phyloP scores from a whole-genome alignment of 2,113 vertebrate species.

The Cynoglossus semilaevis region DNA sequence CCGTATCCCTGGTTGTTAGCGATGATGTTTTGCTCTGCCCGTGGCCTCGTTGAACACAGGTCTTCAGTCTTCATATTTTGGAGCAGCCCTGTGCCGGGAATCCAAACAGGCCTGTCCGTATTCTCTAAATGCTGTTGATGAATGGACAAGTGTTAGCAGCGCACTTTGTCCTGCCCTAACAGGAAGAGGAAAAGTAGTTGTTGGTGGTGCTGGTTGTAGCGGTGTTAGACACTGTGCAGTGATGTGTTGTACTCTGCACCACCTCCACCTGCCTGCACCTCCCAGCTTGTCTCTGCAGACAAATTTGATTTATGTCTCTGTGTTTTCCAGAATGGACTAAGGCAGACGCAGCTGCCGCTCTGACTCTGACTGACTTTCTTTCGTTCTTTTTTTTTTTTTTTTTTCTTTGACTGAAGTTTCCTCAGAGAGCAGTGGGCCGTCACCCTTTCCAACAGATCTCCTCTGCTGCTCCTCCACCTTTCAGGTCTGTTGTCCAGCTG shows the following conservation, averaged over 20 bases:
- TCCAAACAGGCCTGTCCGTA: conserved; percentile 53
- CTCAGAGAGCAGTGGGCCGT: conserved; percentile 32
- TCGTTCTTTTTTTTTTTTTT: conserved; percentile 25
- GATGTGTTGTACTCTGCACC: conserved; percentile 31
- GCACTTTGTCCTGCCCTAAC: conserved; percentile 23
- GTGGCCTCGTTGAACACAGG: conserved; percentile 29
- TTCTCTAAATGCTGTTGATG: conserved; percentile 61
- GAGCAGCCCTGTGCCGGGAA: conserved; percentile 33
- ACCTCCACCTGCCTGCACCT: conserved; percentile 24
- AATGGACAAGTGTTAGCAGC: conserved; percentile 56
- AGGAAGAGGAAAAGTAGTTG: background rate
- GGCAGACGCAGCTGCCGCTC: conserved; percentile 20
- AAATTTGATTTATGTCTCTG: conserved; percentile 51
- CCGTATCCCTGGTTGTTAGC: conserved; percentile 8
- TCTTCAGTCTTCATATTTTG: conserved; percentile 49
- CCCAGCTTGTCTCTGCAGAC: conserved; percentile 28
- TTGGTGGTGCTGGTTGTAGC: conserved; percentile 2
- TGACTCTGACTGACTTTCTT: too few species aligned
- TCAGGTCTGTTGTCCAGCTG: conserved; percentile 73
- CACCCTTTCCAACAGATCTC: conserved; percentile 47
- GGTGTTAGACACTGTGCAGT: conserved; percentile 19
- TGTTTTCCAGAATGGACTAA: conserved; percentile 57
- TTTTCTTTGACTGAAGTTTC: conserved; percentile 24
- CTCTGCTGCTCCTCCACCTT: conserved; percentile 11
- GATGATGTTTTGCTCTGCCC: conserved; percentile 18